These are phyloP conservation scores for Ametastegia equiseti DNA, from an alignment of 2,888 invertebrate genomes.

Conservation along the genomic window DNA sequence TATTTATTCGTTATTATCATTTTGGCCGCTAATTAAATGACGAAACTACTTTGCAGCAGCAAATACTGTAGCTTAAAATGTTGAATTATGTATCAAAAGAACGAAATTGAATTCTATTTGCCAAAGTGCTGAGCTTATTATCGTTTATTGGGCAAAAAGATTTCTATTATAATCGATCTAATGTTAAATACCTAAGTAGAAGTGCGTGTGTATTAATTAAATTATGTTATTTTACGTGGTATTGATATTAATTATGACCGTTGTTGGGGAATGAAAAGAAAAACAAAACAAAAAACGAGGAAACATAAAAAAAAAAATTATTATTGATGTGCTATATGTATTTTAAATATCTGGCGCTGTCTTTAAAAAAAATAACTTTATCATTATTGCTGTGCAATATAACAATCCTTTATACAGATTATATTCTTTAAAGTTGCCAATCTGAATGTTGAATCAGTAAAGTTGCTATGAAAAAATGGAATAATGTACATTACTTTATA, in stretches of 20 bases:
- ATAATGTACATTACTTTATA: slow-evolving; percentile 46
- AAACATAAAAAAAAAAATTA: not conserved
- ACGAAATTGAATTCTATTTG: slow-evolving; percentile 18
- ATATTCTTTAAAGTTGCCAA: slow-evolving; percentile 40
- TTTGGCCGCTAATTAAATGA: not conserved
- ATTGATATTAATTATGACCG: slow-evolving; percentile 36
- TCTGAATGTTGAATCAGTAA: slow-evolving; percentile 15
- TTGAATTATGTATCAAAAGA: not conserved
- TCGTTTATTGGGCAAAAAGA: not conserved
- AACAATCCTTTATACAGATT: slow-evolving; percentile 36
- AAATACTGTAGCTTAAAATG: not conserved
- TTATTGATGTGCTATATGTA: slow-evolving; percentile 17
- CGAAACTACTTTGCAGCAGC: not conserved
- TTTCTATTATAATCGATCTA: not conserved
- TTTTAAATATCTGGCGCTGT: slow-evolving; percentile 32
- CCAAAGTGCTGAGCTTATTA: slow-evolving; percentile 27
- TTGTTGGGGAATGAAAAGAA: not conserved
- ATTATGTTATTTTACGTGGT: not conserved
- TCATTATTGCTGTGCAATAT: slow-evolving; percentile 50
- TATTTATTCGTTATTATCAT: slow-evolving; percentile 14
- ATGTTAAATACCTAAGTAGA: slow-evolving; percentile 1
- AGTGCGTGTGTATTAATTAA: slow-evolving; percentile 21
- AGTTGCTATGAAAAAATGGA: not conserved
- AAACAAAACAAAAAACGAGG: not conserved
- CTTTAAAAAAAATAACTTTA: slow-evolving; percentile 33